Base-by-base conservation (phyloP, 2,113 vertebrate species). In the Numenius arquata region DNA sequence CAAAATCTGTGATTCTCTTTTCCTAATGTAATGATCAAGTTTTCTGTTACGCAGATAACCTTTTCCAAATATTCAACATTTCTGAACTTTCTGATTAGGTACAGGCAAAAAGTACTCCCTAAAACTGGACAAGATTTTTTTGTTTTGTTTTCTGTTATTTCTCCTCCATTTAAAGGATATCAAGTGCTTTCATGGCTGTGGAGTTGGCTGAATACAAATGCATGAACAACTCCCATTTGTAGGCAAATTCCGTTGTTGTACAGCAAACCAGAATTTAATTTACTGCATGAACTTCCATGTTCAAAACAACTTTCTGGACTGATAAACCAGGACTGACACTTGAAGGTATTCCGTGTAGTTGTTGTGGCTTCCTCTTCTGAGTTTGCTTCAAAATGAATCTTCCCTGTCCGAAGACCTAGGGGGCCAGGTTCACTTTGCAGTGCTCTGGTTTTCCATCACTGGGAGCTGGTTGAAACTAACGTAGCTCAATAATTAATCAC, bases 1-100 rank as follows among this genome's bases (percentile, higher is more conserved):
- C 85, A 89, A 73, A 88, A 88, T 65, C 56, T 92, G 58, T 50
- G 56, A 26, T 90, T 88, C 52, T 93, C 59, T 96, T 95, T 93
- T 90, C 72, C 83, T 86, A 71, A 56, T 55, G 10, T n/a, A 41
- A 85, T 34, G n/a, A 50, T 94, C 55, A 58, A 32, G 19, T 91
- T 87, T 96, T 96, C 66, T 92, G 29, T 94, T 90, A 75, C 13
- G 25, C 29, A 85, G 68, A 75, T 82, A 82, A 70, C 43, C 76
- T 90, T 92, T 95, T 96, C 94, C 74, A 88, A 78, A 79, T 88
- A 88, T 50, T 77, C 43, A 83, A 26, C 9, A 4, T 11, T 85
- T 82, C 18, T 93, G 47, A 94, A 73, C 67, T 89, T 90, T 94
- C 55, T 77, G 43, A 59, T 86, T 82, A 73, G 40, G 11, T 47